Base-by-base conservation (phyloP, 2,113 vertebrate species). In the Sphaerodactylus townsendi region DNA sequence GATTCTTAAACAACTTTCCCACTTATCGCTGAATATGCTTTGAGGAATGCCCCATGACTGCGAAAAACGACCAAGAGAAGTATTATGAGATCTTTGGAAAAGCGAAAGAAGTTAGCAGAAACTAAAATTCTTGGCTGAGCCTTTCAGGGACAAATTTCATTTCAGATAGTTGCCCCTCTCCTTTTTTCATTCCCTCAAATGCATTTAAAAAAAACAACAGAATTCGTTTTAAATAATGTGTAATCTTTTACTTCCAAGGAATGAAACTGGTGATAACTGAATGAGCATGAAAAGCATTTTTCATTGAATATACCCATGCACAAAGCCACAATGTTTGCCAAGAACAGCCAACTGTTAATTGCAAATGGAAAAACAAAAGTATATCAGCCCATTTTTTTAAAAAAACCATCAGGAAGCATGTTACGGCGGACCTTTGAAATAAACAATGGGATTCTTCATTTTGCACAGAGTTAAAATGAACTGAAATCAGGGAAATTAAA, bases 391-490 rank as follows among this genome's bases (percentile, higher is more conserved):
- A 85, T 66, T 46, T 66, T 28, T 56, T 56, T 56, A 21, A 21
- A 6, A 46, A 46, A 48, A 66, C 17, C 83, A 41, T 44, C 64
- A 87, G 80, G 74, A 87, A 77, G 71, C 79, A 72, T 39, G 66
- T 86, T 89, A 83, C 0, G 1, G 66, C 72, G 19, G 62, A 66
- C 48, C 5, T 69, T 69, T 69, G 64, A 72, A 81, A 62, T 86
- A 41, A 88, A 84, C 78, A 70, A 68, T 77, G 81, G 82, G 35
- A 90, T 69, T 2, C 80, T 90, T 86, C 91, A 92, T 92, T 94
- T 94, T 93, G 92, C 90, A 93, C 90, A 94, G 88, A 86, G 87
- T 82, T 90, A 86, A 83, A 73, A 79, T 30, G 23, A 82, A 78
- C 35, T 53, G 79, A 23, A 30, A 13, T 72, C 6, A 25, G 82